Evolutionary conservation across 2,113 vertebrate species (phyloP), one percentile per base, ranked within the genome.

Genomic region (Chaetodon auriga): DNA sequence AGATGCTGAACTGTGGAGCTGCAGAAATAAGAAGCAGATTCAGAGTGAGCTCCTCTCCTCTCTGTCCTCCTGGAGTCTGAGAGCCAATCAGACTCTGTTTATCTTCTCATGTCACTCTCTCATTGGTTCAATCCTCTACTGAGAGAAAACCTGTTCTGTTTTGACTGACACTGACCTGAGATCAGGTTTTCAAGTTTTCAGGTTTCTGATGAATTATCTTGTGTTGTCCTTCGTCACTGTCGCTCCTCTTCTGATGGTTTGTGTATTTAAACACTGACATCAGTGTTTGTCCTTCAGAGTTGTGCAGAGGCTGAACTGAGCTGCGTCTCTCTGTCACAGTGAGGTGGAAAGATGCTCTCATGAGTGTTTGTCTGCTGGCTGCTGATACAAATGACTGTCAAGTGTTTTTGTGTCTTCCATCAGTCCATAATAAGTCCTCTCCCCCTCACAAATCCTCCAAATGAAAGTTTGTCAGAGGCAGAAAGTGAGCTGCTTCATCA

Each of bases 71-170:
- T 45, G 43, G 8, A 25, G 15, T 69, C 23, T 25, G 57, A 43
- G 38, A 66, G 61, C 45, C 81, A 72, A 21, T 66, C 80, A 75
- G 2, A 51, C 71, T 11, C 62, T 63, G 69, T 25, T 62, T 63
- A 78, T 61, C 21, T 53, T 58, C 81, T 83, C 74, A 49, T 83
- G 68, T 77, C 41, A 21, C 30, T 46, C 57, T 30, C 13, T 48
- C 45, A 66, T 60, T 72, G 51, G 23, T 46, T 66, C 68, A 78
- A 46, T 54, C 61, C 13, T 70, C 48, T n/a, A 15, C 48, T n/a
- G n/a, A n/a, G n/a, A n/a, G n/a, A n/a, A n/a, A n/a, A n/a, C n/a
- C n/a, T 62, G 57, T 25, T 70, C 3, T 30, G 30, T 30, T 30
- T 30, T 3, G 30, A 30, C 30, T 30, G 30, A 30, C 30, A 30